Percentiles rank a stretch among this genome's conserved stretches.
Evolutionary conservation across 1,140 invertebrate genomes (phyloP).

Genomic region (Copidosoma floridanum): DNA sequence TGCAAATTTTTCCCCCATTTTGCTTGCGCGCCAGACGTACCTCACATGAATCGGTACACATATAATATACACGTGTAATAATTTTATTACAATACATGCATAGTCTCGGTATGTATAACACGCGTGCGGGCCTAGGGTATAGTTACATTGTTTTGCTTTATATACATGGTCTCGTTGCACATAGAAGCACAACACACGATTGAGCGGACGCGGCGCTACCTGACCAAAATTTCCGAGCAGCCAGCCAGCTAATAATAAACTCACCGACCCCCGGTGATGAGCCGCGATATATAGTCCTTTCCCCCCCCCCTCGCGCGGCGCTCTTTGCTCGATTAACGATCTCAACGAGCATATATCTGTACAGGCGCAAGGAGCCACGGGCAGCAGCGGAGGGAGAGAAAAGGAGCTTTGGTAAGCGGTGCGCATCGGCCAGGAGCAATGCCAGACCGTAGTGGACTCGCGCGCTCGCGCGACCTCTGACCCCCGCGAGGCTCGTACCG

Average conservation of each 20-base stretch:
- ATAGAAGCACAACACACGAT: too few species aligned
- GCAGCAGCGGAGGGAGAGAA: background rate
- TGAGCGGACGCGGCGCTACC: too few species aligned
- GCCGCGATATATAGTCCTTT: background rate
- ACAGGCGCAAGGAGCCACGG: background rate
- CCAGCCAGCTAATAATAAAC: conserved; percentile 53
- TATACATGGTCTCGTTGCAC: conserved; percentile 32
- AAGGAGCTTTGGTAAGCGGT: background rate
- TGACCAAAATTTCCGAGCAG: conserved; percentile 43
- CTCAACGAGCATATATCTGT: background rate
- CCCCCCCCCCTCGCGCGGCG: too few species aligned
- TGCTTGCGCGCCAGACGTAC: too few species aligned
- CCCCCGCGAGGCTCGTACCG: too few species aligned
- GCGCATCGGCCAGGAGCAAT: background rate
- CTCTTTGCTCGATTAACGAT: too few species aligned
- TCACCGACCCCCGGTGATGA: background rate
- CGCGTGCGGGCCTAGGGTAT: background rate
- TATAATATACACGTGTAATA: too few species aligned
- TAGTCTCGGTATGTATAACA: too few species aligned
- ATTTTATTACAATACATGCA: too few species aligned
- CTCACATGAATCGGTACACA: too few species aligned
- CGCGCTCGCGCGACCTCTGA: background rate
- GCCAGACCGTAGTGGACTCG: background rate
- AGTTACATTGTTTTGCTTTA: conserved; percentile 4
- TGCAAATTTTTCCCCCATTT: too few species aligned